These are phyloP conservation scores for Microcebus murinus DNA, from an alignment of 2,113 vertebrate genomes.

Conservation along the genomic window DNA sequence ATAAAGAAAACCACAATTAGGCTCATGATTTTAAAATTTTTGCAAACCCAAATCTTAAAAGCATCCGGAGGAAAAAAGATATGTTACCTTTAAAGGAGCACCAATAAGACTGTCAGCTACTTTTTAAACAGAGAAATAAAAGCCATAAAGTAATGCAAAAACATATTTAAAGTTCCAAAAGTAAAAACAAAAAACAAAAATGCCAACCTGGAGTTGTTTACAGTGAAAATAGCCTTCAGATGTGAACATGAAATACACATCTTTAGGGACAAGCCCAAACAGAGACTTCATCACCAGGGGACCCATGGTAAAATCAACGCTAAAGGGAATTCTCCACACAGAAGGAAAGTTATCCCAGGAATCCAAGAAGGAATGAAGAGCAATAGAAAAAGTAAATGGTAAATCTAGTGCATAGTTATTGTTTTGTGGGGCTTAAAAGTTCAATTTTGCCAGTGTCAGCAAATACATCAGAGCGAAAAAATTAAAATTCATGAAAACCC, in stretches of 20 bases:
- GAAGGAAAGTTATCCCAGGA: background rate
- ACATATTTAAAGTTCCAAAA: background rate
- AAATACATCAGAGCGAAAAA: background rate
- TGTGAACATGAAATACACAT: background rate
- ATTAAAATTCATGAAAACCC: slow-evolving; percentile 3
- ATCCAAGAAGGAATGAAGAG: background rate
- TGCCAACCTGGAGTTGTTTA: slow-evolving; percentile 3
- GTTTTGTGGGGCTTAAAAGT: background rate
- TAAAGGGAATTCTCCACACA: background rate
- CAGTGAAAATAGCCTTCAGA: background rate
- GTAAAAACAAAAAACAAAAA: background rate
- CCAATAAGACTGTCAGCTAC: background rate
- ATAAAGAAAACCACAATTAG: background rate
- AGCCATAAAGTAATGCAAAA: background rate
- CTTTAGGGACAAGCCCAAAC: background rate
- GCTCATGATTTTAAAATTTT: background rate
- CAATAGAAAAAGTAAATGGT: background rate
- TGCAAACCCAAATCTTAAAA: background rate
- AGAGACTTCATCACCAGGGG: background rate
- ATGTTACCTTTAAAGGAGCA: background rate
- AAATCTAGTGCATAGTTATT: background rate
- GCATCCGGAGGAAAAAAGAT: background rate
- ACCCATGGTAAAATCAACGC: background rate
- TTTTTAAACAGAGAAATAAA: slow-evolving; percentile 29
- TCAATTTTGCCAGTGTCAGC: no score